Conservation (phyloP, 92 coral and sea anemone species). For the Umimayanthus kanabou region DNA sequence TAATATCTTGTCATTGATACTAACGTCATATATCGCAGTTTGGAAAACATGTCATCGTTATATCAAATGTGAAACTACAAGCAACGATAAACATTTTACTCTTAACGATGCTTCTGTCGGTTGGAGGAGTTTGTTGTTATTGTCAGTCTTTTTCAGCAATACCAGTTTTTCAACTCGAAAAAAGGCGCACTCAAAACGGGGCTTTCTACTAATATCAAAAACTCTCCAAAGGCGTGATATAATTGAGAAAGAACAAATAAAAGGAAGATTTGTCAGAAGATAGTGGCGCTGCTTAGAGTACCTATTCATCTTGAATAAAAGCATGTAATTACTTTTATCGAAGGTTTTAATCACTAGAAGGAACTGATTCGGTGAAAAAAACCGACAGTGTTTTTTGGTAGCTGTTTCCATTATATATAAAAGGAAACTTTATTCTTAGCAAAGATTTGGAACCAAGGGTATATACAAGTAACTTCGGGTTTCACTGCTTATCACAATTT, state of each 20-base stretch:
- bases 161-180: not conserved
- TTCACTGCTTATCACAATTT: no score
- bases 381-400: not conserved
- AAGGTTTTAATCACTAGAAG: not conserved
- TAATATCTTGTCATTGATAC: no score
- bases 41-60: no score
- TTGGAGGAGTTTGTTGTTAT: no score
- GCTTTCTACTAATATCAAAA: no score
- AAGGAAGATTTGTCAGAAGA: not conserved
- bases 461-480: not conserved
- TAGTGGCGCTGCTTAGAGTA: not conserved
- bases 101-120: no score
- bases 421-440: not conserved
- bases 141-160: no score
- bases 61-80: no score
- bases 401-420: no score
- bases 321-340: not conserved
- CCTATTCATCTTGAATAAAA: not conserved
- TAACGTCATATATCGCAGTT: no score
- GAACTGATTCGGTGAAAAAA: not conserved
- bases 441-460: not conserved
- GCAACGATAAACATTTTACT: no score
- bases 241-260: no score
- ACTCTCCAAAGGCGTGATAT: not conserved
- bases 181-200: not conserved